phyloP scores from a whole-genome alignment of 2,888 invertebrate species.

The Limenitis camilla region DNA sequence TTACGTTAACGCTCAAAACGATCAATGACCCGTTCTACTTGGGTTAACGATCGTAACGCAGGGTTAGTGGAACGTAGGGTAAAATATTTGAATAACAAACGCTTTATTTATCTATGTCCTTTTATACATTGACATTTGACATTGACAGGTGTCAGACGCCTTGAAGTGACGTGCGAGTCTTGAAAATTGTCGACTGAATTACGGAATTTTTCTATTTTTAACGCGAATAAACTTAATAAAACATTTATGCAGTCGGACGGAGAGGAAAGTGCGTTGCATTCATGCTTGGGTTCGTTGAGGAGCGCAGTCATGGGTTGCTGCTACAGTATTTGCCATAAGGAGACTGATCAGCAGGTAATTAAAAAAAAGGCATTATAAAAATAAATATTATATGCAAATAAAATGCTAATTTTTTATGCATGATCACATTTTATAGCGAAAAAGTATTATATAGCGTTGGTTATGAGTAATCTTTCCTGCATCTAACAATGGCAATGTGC shows the following conservation, averaged over 20 bases:
- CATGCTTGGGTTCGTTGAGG: slow-evolving; percentile 67
- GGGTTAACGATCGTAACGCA: too few species aligned
- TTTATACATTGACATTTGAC: background rate
- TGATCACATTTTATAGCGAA: background rate
- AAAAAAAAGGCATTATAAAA: slow-evolving; percentile 2
- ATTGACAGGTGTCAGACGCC: slow-evolving; percentile 5
- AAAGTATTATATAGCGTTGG: background rate
- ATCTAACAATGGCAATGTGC: slow-evolving; percentile 10
- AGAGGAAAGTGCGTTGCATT: slow-evolving; percentile 61
- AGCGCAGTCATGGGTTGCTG: slow-evolving; percentile 79
- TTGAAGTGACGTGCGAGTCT: slow-evolving; percentile 21
- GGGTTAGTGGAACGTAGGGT: too few species aligned
- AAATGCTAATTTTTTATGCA: slow-evolving; percentile 1
- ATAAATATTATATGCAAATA: slow-evolving; percentile 7
- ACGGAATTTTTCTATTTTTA: slow-evolving; percentile 64
- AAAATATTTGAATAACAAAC: too few species aligned
- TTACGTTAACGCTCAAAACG: too few species aligned
- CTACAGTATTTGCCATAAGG: slow-evolving; percentile 83
- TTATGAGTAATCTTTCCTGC: background rate
- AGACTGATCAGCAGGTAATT: slow-evolving; percentile 78
- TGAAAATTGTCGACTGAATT: slow-evolving; percentile 38
- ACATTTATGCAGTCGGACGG: slow-evolving; percentile 69
- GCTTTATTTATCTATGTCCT: background rate
- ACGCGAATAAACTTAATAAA: slow-evolving; percentile 48
- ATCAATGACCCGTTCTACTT: too few species aligned